Evolutionary conservation across 2,888 invertebrate genomes (phyloP).

Genomic region (Zhuqinia jingwanae): DNA sequence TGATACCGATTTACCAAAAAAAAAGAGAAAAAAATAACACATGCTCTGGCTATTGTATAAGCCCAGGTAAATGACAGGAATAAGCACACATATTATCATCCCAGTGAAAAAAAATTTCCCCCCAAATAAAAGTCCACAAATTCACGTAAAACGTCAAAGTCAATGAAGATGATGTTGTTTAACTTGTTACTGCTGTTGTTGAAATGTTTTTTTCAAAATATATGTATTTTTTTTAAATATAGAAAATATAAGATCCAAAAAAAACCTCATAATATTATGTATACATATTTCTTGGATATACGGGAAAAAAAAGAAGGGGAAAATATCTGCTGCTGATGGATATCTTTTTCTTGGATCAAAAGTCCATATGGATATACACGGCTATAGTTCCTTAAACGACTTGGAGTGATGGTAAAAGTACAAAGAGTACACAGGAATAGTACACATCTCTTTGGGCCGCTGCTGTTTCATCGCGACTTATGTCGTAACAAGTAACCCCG

Average conservation of each 20-base stretch:
- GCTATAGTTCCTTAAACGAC: not conserved
- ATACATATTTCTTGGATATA: not conserved
- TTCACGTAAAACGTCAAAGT: conserved; percentile 48
- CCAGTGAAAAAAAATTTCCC: conserved; percentile 24
- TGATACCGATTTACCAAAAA: not conserved
- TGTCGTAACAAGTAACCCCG: conserved; percentile 64
- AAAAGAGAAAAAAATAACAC: not conserved
- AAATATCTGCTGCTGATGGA: conserved; percentile 36
- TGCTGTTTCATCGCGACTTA: not conserved
- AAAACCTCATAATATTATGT: not conserved
- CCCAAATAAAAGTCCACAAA: conserved; percentile 41
- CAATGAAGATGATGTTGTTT: conserved; percentile 47
- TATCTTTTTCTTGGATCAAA: conserved; percentile 45
- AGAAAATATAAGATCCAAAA: not conserved
- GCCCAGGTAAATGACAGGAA: not conserved
- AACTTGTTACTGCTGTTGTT: not conserved
- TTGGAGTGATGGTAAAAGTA: not conserved
- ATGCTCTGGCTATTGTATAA: no score
- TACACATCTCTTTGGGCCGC: no score
- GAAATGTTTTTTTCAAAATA: conserved; percentile 35
- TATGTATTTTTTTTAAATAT: conserved; percentile 15
- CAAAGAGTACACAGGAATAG: not conserved
- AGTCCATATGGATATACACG: conserved; percentile 35
- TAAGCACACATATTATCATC: no score
- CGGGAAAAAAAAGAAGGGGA: not conserved